Evolutionary conservation across 1,140 invertebrate species (phyloP).

Genomic region (Pogonomyrmex californicus): DNA sequence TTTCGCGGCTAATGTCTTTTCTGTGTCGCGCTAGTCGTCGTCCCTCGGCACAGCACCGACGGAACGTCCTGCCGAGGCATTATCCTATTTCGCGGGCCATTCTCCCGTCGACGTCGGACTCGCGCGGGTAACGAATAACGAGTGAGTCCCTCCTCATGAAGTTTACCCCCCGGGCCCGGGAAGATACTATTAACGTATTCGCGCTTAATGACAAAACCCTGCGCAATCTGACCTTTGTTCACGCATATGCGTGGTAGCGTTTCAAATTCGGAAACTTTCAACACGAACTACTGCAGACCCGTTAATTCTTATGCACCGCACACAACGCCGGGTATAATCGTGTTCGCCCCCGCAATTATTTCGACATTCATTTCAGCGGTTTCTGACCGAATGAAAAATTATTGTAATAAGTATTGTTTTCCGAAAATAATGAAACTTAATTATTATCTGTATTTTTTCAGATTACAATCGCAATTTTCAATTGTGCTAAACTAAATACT

Average conservation of each 20-base stretch:
- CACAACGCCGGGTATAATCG: slow-evolving; percentile 30
- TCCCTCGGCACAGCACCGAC: slow-evolving; percentile 79
- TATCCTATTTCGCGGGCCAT: slow-evolving; percentile 83
- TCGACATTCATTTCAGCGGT: slow-evolving; percentile 14
- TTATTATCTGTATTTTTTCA: not conserved
- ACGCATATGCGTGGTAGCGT: slow-evolving; percentile 10
- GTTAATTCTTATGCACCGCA: slow-evolving; percentile 47
- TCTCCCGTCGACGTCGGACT: slow-evolving; percentile 73
- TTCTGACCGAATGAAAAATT: not conserved
- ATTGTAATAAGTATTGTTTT: not conserved
- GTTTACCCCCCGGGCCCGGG: slow-evolving; percentile 2
- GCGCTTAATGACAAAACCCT: slow-evolving; percentile 33
- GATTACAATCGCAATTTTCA: not conserved
- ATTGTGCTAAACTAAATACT: not conserved
- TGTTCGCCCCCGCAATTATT: slow-evolving; percentile 29
- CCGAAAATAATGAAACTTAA: not conserved
- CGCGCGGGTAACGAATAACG: slow-evolving; percentile 77
- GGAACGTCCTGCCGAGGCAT: slow-evolving; percentile 77
- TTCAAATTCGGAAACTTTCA: slow-evolving; percentile 45
- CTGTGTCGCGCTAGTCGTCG: slow-evolving; percentile 83
- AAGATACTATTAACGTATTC: slow-evolving; percentile 47
- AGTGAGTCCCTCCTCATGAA: slow-evolving; percentile 32
- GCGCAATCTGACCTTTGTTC: slow-evolving; percentile 54
- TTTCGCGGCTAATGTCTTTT: slow-evolving; percentile 85
- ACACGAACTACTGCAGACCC: not conserved